These are phyloP conservation scores for Metaphire vulgaris DNA, from an alignment of 1,140 invertebrate species.

Conservation along the genomic window DNA sequence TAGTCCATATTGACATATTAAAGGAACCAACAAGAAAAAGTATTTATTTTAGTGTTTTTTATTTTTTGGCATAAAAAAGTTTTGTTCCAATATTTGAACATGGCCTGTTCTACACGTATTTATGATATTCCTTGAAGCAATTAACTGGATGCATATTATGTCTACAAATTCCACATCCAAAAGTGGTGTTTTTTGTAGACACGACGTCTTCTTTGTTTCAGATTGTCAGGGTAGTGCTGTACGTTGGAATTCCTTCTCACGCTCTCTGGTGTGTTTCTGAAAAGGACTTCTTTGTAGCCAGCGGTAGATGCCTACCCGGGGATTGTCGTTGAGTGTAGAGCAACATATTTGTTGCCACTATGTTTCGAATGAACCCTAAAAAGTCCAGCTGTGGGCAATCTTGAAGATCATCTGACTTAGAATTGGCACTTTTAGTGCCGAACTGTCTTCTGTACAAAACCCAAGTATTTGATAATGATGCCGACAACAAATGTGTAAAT, in stretches of 20 bases:
- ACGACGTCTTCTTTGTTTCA: conserved; percentile 12
- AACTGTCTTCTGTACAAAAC: conserved; percentile 5
- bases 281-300: background rate
- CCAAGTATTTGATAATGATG: conserved; percentile 5
- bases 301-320: background rate
- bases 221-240: conserved; percentile 8
- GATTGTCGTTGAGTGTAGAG: background rate
- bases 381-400: background rate
- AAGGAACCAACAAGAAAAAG: too few relatives aligned
- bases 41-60: too few relatives aligned
- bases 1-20: too few relatives aligned
- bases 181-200: conserved; percentile 6
- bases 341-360: background rate
- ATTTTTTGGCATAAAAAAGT: background rate
- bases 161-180: conserved; percentile 1
- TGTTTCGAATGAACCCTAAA: conserved; percentile 8
- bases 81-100: conserved; percentile 10
- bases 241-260: background rate
- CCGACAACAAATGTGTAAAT: background rate
- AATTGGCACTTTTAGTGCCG: background rate
- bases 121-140: conserved; percentile 1
- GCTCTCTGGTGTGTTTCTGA: background rate
- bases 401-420: background rate
- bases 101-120: background rate
- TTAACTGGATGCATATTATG: background rate